A percentile compares a stretch with the other conserved stretches of the same genome.
These are phyloP conservation scores for Plodia interpunctella DNA, from an alignment of 1,140 invertebrate genomes.

Conservation along the genomic window DNA sequence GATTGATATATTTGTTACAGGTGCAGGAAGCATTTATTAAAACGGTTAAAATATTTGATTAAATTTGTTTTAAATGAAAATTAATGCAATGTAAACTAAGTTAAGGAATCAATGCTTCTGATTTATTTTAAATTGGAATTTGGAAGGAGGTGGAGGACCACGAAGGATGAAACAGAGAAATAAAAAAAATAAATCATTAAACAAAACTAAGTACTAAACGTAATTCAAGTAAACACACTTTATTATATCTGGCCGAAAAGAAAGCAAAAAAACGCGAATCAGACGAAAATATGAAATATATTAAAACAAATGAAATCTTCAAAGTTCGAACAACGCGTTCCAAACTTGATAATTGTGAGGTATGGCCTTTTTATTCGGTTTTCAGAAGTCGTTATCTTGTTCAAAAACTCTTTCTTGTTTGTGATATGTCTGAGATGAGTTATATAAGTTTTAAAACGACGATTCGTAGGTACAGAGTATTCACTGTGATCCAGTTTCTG, in stretches of 20 bases:
- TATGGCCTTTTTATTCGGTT: slow-evolving; percentile 3
- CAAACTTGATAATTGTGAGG: background rate
- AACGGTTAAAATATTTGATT: too few species aligned
- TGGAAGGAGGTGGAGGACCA: too few species aligned
- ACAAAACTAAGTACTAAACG: background rate
- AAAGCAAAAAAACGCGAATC: background rate
- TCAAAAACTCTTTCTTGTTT: slow-evolving; percentile 1
- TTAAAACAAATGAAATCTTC: background rate
- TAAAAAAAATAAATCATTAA: too few species aligned
- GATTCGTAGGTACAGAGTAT: background rate
- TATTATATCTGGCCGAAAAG: background rate
- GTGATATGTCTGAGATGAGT: background rate
- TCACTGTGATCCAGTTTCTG: too few species aligned
- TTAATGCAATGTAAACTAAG: too few species aligned
- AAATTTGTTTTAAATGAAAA: too few species aligned
- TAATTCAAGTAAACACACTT: too few species aligned
- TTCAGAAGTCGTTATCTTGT: slow-evolving; percentile 3
- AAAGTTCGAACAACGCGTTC: background rate
- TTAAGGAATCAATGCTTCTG: too few species aligned
- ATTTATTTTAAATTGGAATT: too few species aligned
- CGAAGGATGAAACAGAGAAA: too few species aligned
- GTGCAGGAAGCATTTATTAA: too few species aligned
- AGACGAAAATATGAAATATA: background rate
- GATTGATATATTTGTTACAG: too few species aligned
- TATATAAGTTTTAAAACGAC: background rate